phyloP scores from a whole-genome alignment of 2,797 vertebrate species.

The Anguilla anguilla region DNA sequence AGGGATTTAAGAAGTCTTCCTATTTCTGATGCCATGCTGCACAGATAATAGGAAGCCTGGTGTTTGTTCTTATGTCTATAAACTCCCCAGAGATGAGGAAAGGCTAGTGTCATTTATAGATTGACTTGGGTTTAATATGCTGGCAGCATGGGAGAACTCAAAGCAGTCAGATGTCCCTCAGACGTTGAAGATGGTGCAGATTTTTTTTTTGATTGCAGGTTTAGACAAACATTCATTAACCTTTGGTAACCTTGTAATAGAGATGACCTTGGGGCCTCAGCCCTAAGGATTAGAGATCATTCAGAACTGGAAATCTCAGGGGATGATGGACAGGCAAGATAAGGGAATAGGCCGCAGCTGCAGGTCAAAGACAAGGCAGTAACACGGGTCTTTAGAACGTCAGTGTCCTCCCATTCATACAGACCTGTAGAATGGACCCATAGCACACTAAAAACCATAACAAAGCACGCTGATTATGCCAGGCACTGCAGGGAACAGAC shows the following conservation, averaged over 20 bases:
- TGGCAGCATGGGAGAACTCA: neutral
- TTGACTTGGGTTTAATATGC: neutral
- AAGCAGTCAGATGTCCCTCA: neutral
- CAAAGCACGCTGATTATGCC: constrained; percentile 13
- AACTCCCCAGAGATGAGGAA: neutral
- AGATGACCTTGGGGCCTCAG: neutral
- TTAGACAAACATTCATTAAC: neutral
- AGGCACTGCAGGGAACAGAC: neutral
- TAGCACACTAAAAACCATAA: neutral
- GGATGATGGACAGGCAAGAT: constrained; percentile 15
- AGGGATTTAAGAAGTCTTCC: constrained; percentile 23
- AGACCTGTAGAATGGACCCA: constrained; percentile 1
- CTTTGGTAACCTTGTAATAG: neutral
- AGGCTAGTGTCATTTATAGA: neutral
- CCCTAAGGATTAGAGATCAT: neutral
- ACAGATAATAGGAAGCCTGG: neutral
- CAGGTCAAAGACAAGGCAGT: neutral
- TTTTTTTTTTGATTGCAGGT: neutral
- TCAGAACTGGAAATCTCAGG: neutral
- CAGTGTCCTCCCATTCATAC: neutral
- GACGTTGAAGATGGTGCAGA: neutral
- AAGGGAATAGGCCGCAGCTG: neutral
- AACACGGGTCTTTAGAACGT: neutral
- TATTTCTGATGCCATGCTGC: neutral
- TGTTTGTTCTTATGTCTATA: neutral